Conservation (phyloP, 1,140 invertebrate genomes). For the Drosophila pachea region DNA sequence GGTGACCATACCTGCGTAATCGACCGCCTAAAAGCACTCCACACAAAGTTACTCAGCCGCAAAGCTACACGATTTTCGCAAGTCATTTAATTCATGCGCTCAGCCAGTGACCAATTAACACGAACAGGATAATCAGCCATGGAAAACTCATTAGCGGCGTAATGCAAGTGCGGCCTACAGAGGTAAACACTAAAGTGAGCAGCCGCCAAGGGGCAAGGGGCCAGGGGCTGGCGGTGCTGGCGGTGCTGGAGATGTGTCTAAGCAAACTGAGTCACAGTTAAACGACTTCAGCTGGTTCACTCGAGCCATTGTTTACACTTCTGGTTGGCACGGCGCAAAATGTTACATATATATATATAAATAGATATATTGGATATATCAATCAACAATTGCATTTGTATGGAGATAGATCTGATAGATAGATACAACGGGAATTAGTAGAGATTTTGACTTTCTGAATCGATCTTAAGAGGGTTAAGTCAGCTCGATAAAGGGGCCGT, state of each 20-base stretch:
- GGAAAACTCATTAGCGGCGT: constrained; percentile 35
- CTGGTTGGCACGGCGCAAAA: constrained; percentile 9
- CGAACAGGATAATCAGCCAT: constrained; percentile 20
- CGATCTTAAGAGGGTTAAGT: too few species aligned
- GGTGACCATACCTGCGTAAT: not conserved
- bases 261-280: constrained; percentile 11
- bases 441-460: too few species aligned
- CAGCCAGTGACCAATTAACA: constrained; percentile 37
- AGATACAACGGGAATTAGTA: too few species aligned
- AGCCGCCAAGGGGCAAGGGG: not conserved
- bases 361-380: too few species aligned
- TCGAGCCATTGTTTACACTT: constrained; percentile 19
- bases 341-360: too few species aligned
- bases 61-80: not conserved
- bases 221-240: not conserved
- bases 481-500: too few species aligned
- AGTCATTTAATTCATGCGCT: constrained; percentile 24
- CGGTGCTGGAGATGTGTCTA: constrained; percentile 13
- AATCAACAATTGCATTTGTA: too few species aligned
- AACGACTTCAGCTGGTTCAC: not conserved
- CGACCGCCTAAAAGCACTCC: constrained; percentile 43
- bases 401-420: too few species aligned
- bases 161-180: constrained; percentile 1
- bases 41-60: not conserved
- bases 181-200: constrained; percentile 8